Percentiles rank a stretch among this genome's conserved stretches.
phyloP scores from a whole-genome alignment of 2,113 vertebrate species.

The Strix uralensis region DNA sequence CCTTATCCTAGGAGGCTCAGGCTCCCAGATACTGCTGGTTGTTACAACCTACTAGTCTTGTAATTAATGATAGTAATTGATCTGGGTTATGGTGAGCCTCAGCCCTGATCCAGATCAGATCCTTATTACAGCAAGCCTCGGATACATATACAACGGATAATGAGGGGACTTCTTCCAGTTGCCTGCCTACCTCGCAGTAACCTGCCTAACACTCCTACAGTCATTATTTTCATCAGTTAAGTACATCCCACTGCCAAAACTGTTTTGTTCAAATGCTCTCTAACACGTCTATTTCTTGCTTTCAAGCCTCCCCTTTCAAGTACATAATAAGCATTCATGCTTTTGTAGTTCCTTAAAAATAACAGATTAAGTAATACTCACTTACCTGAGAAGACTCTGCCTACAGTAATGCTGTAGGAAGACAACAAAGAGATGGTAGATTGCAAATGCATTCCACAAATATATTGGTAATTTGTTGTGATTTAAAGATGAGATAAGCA shows the following conservation, averaged over 20 bases:
- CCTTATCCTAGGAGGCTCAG: not conserved
- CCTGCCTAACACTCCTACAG: not conserved
- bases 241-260: not conserved
- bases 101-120: not conserved
- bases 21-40: not conserved
- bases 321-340: not conserved
- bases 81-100: not conserved
- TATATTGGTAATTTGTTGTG: not conserved
- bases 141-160: fast-evolving
- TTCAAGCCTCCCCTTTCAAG: not conserved
- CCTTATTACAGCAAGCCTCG: not conserved
- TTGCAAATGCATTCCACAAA: not conserved
- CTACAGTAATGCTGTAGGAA: not conserved
- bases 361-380: not conserved
- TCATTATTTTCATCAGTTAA: not conserved
- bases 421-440: not conserved
- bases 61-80: not conserved
- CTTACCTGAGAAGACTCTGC: not conserved
- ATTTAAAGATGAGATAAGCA: not conserved
- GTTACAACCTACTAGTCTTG: not conserved
- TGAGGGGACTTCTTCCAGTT: not conserved
- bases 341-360: not conserved
- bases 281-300: not conserved
- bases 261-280: not conserved
- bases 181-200: not conserved